These are phyloP conservation scores for Cyrtorhinus lividipennis DNA, from an alignment of 1,140 invertebrate genomes.

Conservation along the genomic window DNA sequence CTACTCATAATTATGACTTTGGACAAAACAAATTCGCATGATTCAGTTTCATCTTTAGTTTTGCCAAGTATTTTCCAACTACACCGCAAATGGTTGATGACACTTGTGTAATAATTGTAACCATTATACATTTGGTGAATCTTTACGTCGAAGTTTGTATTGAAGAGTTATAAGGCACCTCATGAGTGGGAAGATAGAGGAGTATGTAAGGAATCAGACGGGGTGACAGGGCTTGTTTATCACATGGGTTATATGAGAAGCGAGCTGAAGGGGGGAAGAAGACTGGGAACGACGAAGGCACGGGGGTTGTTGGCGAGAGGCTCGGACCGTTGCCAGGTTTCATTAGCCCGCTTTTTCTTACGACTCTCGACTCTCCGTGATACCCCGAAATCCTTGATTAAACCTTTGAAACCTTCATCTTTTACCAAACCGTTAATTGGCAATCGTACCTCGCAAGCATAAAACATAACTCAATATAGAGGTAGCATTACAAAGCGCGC, in stretches of 20 bases:
- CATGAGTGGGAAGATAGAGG: neutral
- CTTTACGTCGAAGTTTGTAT: no score
- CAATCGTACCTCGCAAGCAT: neutral
- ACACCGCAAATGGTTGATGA: no score
- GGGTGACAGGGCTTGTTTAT: constrained; percentile 1
- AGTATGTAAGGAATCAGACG: neutral
- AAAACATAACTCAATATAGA: no score
- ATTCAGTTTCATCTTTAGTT: no score
- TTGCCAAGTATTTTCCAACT: no score
- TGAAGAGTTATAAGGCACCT: no score
- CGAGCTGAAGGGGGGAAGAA: neutral
- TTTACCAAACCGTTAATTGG: neutral
- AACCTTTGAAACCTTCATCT: constrained; percentile 9
- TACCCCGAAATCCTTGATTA: neutral
- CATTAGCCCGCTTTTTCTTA: constrained; percentile 7
- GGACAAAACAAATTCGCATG: no score
- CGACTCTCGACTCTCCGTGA: neutral
- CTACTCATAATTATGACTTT: no score
- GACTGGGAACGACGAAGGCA: no score
- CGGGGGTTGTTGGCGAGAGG: constrained; percentile 1
- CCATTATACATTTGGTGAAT: no score
- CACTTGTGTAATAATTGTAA: no score
- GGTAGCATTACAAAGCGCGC: no score
- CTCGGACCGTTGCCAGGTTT: constrained; percentile 6
- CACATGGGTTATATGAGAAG: neutral